These are phyloP conservation scores for Orthosia gothica DNA, from an alignment of 2,888 invertebrate genomes.

Conservation along the genomic window DNA sequence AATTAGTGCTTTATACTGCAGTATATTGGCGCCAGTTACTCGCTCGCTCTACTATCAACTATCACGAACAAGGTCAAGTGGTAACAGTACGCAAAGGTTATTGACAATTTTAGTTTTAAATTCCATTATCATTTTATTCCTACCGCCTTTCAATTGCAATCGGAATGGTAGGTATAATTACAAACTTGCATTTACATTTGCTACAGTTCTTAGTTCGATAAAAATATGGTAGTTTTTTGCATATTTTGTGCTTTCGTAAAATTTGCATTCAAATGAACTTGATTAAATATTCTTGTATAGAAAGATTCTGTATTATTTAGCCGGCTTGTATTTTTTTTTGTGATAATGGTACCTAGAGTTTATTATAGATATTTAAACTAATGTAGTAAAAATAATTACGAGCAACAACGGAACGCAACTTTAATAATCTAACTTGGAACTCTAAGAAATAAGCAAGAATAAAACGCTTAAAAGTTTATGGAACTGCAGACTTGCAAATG, in stretches of 20 bases:
- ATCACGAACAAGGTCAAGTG: constrained; percentile 46
- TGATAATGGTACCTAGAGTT: neutral
- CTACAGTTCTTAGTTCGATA: neutral
- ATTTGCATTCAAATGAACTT: neutral
- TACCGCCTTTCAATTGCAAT: constrained; percentile 39
- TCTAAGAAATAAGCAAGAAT: constrained; percentile 28
- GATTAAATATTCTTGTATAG: neutral
- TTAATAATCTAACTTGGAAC: constrained; percentile 19
- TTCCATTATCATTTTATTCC: constrained; percentile 26
- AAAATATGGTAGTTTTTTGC: neutral
- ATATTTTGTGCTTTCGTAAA: neutral
- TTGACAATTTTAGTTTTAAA: constrained; percentile 38
- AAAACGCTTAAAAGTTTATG: constrained; percentile 27
- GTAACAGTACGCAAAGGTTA: constrained; percentile 45
- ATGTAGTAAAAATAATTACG: neutral
- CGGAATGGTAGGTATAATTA: neutral
- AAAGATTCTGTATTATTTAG: neutral
- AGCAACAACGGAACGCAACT: constrained; percentile 1
- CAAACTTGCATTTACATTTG: neutral
- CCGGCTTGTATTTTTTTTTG: neutral
- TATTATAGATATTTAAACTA: neutral
- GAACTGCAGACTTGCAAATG: constrained; percentile 16
- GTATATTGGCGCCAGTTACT: constrained; percentile 29
- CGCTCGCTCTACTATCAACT: constrained; percentile 36
- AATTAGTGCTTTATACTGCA: constrained; percentile 4